These are phyloP conservation scores for Aplodontia rufa DNA, from an alignment of 2,113 vertebrate species.

Conservation along the genomic window DNA sequence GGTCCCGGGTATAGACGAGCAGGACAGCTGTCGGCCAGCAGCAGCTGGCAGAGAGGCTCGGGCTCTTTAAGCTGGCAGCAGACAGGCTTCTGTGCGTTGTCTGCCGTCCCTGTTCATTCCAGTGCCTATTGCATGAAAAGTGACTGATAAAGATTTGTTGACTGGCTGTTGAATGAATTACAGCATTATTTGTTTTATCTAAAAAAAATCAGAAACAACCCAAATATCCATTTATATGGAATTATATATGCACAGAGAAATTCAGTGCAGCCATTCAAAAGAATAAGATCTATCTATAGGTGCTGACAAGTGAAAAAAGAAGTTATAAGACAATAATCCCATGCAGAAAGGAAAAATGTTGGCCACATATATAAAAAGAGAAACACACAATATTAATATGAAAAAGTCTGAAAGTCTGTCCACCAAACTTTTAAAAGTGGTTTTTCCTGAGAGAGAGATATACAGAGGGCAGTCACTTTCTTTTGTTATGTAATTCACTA, in stretches of 20 bases:
- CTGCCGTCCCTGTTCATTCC: background rate
- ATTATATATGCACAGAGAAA: background rate
- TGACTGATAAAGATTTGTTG: background rate
- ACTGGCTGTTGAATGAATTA: background rate
- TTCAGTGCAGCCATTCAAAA: background rate
- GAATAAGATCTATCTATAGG: background rate
- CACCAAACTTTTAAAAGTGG: background rate
- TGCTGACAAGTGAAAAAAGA: background rate
- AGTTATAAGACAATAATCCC: background rate
- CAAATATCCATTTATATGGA: background rate
- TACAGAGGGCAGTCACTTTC: background rate
- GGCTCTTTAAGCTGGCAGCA: background rate
- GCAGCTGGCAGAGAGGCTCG: background rate
- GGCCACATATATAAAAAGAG: background rate
- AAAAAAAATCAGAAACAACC: slow-evolving; percentile 11
- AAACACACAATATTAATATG: background rate
- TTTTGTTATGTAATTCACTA: background rate
- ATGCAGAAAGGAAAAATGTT: background rate
- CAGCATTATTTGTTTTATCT: background rate
- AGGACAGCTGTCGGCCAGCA: slow-evolving; percentile 7
- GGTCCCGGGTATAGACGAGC: background rate
- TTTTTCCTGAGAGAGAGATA: background rate
- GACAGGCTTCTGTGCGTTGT: background rate
- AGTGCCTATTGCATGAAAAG: background rate
- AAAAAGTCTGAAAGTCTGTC: background rate